Conservation (phyloP, 2,113 vertebrate species). For the Tor tambroides region DNA sequence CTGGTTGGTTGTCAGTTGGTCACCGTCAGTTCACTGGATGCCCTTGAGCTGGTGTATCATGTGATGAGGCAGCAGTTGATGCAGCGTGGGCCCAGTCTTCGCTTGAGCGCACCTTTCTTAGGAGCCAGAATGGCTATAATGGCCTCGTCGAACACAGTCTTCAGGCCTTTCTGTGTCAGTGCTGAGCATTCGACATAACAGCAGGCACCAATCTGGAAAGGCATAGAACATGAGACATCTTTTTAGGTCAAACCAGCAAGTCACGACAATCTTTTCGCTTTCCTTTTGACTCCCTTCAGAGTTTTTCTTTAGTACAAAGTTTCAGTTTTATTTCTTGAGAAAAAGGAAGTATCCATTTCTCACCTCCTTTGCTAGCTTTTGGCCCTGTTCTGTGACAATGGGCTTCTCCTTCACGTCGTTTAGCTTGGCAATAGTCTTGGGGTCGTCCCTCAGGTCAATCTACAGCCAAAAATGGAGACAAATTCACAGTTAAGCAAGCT, state of each 20-base stretch:
- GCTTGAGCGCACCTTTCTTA: constrained; percentile 95
- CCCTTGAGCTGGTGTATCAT: constrained; percentile 74
- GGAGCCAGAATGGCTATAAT: constrained; percentile 98
- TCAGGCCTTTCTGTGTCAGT: constrained; percentile 97
- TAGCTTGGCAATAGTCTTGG: constrained; percentile 96
- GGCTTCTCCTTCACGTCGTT: constrained; percentile 99
- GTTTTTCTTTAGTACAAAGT: neutral
- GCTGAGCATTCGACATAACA: constrained; percentile 99
- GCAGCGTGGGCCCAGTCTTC: constrained; percentile 94
- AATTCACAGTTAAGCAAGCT: neutral
- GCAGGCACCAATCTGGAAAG: constrained; percentile 55
- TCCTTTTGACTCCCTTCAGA: neutral
- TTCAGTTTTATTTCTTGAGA: constrained; percentile 6
- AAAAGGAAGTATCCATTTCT: constrained; percentile 28
- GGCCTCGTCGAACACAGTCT: constrained; percentile 98
- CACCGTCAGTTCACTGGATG: neutral
- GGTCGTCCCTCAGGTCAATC: constrained; percentile 98
- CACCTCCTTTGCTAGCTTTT: constrained; percentile 98
- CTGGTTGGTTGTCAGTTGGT: constrained; percentile 14
- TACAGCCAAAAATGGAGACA: constrained; percentile 65
- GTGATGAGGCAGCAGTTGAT: constrained; percentile 99
- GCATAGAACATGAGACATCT: no score
- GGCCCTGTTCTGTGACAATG: constrained; percentile 90
- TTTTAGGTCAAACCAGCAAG: neutral
- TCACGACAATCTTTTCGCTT: neutral